phyloP scores from a whole-genome alignment of 2,797 vertebrate species.

The Cyclopterus lumpus region DNA sequence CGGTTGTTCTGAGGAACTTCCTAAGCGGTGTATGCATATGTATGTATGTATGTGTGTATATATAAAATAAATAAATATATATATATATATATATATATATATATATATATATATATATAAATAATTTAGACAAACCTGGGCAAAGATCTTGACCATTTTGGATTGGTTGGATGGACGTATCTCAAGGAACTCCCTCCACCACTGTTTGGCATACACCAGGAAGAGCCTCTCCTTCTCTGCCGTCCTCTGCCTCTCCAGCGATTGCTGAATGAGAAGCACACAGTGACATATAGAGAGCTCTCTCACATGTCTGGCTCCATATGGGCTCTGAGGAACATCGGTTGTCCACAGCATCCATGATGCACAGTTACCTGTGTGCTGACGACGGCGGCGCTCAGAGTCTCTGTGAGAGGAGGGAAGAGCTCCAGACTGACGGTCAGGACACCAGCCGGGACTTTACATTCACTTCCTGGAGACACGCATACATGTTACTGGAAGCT shows the following conservation, averaged over 20 bases:
- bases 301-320: background rate
- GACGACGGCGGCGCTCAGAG: slow-evolving; percentile 88
- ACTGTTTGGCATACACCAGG: slow-evolving; percentile 97
- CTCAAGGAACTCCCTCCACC: slow-evolving; percentile 99
- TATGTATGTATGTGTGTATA: no score
- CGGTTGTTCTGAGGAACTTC: background rate
- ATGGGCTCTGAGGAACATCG: background rate
- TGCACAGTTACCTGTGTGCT: slow-evolving; percentile 90
- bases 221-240: slow-evolving; percentile 96
- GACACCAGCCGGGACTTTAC: slow-evolving; percentile 93
- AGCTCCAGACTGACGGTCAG: slow-evolving; percentile 94
- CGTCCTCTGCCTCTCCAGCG: slow-evolving; percentile 92
- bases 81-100: no score
- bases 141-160: slow-evolving; percentile 98
- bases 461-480: slow-evolving; percentile 79
- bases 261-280: slow-evolving; percentile 82
- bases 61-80: no score
- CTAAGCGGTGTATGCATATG: background rate
- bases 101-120: no score
- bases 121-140: slow-evolving; percentile 87
- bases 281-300: background rate
- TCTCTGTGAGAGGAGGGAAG: slow-evolving; percentile 89
- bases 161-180: slow-evolving; percentile 91
- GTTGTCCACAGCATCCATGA: slow-evolving; percentile 20
- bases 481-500: slow-evolving; percentile 16